Base-by-base conservation (phyloP, 2,888 invertebrate genomes). In the Lycaena phlaeas region DNA sequence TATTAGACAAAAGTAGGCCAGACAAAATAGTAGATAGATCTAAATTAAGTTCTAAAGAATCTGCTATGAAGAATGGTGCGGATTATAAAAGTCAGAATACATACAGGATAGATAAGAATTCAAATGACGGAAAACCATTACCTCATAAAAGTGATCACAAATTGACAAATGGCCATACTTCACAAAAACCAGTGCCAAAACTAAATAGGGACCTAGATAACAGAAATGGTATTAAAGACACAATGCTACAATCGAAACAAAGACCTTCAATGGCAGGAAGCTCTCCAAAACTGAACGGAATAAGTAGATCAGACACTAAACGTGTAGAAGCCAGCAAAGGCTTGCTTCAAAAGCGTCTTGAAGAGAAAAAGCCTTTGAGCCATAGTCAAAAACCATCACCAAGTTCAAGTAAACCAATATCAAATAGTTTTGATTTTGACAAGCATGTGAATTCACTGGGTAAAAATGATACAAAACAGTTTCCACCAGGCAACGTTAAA, bases 71-170 rank as follows among this genome's bases (percentile, higher is more conserved):
- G 48, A 77, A 73, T 49, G 76, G 57, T 49, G 81, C 84, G 67
- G 84, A 84, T 54, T 64, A 81, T 51, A 77, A 84, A 55, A 75
- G 66, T 52, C 78, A 82, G 52, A 82, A 78, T 42, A 77, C 78
- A n/a, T 77, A 76, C 49, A 73, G 85, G 61, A 84, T 86, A 82
- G 84, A 82, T 48, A 79, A 74, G 49, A 81, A 78, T 43, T 67
- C 63, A 1, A 70, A 72, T 53, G 79, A 82, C 26, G 52, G 44
- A 36, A 52, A 44, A 22, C 4, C 36, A 27, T 4, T 57, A 38
- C 56, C 65, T 9, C 64, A 55, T 49, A 78, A 67, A 46, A 62
- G 49, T 40, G 61, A 73, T n/a, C n/a, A n/a, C 42, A 76, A 61
- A 56, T 54, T 57, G 29, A 48, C 57, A 9, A 79, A 77, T 38